These are phyloP conservation scores for Dromiciops gliroides DNA, from an alignment of 2,113 vertebrate genomes.

Conservation along the genomic window DNA sequence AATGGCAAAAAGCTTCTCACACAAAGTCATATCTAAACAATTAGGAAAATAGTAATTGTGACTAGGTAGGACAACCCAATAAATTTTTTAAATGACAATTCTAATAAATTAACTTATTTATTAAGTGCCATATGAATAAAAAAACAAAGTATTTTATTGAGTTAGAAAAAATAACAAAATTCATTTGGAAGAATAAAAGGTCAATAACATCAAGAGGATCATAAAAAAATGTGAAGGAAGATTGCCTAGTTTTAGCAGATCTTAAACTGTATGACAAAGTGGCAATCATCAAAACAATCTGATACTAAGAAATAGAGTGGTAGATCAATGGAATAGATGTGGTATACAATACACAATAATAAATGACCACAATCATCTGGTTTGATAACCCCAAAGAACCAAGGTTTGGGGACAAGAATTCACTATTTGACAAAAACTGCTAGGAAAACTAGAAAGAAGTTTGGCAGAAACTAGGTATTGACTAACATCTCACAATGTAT, in stretches of 20 bases:
- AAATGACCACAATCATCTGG: not conserved
- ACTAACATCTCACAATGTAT: not conserved
- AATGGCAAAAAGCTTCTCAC: not conserved
- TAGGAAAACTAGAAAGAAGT: not conserved
- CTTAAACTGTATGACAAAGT: not conserved
- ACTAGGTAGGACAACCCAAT: not conserved
- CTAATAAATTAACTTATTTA: too few relatives aligned
- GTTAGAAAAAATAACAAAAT: not conserved
- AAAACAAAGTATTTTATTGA: not conserved
- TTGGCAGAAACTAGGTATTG: not conserved
- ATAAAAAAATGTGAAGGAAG: not conserved
- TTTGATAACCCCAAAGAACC: not conserved
- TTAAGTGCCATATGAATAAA: too few relatives aligned
- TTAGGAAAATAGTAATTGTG: not conserved
- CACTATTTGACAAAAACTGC: not conserved
- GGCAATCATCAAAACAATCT: not conserved
- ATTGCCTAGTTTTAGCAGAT: not conserved
- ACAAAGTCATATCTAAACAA: not conserved
- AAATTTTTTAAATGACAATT: too few relatives aligned
- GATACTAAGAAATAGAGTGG: not conserved
- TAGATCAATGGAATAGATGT: not conserved
- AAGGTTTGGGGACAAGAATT: not conserved
- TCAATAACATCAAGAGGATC: not conserved
- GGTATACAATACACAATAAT: not conserved
- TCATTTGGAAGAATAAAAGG: not conserved